These are phyloP conservation scores for Chrysochloris asiatica DNA, from an alignment of 2,113 vertebrate genomes.

Conservation along the genomic window DNA sequence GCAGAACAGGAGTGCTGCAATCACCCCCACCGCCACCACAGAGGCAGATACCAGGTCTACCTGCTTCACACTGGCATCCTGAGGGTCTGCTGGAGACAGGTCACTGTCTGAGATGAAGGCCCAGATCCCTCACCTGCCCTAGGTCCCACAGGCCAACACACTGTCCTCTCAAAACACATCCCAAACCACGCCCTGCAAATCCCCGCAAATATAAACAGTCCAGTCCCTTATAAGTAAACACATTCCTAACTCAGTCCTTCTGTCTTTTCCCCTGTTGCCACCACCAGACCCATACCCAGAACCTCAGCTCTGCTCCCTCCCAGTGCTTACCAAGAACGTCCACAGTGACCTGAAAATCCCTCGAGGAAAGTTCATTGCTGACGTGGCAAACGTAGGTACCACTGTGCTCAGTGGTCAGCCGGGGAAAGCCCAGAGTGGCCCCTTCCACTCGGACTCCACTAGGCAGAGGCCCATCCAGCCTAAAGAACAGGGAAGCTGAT, in stretches of 20 bases:
- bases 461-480: slow-evolving; percentile 87
- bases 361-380: slow-evolving; percentile 84
- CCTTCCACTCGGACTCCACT: slow-evolving; percentile 78
- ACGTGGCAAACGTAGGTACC: slow-evolving; percentile 89
- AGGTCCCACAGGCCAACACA: not conserved
- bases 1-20: slow-evolving; percentile 85
- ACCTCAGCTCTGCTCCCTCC: not conserved
- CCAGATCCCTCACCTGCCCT: not conserved
- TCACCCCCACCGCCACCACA: slow-evolving; percentile 86
- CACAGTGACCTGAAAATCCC: slow-evolving; percentile 79
- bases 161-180: not conserved
- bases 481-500: slow-evolving; percentile 73
- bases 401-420: slow-evolving; percentile 83
- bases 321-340: slow-evolving; percentile 80
- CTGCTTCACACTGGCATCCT: not conserved
- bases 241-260: not conserved
- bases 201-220: not conserved
- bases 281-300: not conserved
- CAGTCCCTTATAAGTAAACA: not conserved
- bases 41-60: slow-evolving; percentile 82
- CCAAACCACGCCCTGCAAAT: not conserved
- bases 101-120: not conserved
- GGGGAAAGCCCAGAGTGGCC: slow-evolving; percentile 85
- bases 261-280: not conserved
- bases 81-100: slow-evolving; percentile 51